A percentile compares a stretch with the other conserved stretches of the same genome.
phyloP scores from a whole-genome alignment of 1,140 invertebrate genomes.

The Uloborus diversus region DNA sequence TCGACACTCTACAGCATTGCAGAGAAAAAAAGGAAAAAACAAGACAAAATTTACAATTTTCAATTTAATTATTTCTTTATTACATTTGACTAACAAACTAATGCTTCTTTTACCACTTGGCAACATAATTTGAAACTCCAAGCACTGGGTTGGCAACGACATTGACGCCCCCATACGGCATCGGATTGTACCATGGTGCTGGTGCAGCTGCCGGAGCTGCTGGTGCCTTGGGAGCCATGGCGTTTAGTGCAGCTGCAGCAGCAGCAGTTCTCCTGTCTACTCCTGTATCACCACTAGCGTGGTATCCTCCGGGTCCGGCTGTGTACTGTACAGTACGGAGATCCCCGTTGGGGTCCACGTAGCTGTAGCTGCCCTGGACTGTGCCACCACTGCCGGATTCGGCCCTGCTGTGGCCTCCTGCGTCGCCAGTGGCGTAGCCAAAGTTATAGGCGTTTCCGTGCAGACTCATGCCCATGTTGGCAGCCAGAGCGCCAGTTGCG shows the following conservation, averaged over 20 bases:
- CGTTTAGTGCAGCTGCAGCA: constrained; percentile 40
- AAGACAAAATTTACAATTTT: no score
- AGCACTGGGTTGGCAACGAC: neutral
- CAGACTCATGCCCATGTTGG: neutral
- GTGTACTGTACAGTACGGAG: constrained; percentile 85
- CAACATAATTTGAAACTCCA: neutral
- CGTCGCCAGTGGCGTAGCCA: constrained; percentile 50
- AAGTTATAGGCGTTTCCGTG: constrained; percentile 21
- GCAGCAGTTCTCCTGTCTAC: constrained; percentile 53
- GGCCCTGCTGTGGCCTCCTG: constrained; percentile 19
- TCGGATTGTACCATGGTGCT: neutral
- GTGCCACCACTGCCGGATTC: constrained; percentile 75
- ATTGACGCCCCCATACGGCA: neutral
- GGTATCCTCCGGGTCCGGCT: constrained; percentile 70
- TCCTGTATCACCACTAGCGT: constrained; percentile 39
- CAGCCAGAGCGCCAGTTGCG: neutral
- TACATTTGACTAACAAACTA: no score
- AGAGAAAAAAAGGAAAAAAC: no score
- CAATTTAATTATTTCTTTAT: no score
- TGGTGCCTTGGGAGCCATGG: constrained; percentile 54
- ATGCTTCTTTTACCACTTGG: neutral
- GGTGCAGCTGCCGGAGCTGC: constrained; percentile 12
- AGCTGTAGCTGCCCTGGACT: constrained; percentile 85
- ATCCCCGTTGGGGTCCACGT: constrained; percentile 79
- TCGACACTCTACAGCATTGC: no score